Percentiles rank a stretch among this genome's conserved stretches.
phyloP scores from a whole-genome alignment of 2,113 vertebrate genomes.

The Herpetotheres cachinnans region DNA sequence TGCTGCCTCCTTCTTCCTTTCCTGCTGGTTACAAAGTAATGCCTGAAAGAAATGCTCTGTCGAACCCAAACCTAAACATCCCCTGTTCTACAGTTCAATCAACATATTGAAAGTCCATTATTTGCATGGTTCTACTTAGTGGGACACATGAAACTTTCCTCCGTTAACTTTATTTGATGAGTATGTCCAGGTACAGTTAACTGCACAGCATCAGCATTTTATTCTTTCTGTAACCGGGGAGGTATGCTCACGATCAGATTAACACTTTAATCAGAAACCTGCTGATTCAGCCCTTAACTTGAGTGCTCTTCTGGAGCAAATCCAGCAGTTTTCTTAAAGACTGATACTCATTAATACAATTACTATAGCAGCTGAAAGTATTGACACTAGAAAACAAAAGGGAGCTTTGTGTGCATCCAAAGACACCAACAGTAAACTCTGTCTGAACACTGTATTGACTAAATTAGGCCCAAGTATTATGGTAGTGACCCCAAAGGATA shows the following conservation, averaged over 20 bases:
- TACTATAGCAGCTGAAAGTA: neutral
- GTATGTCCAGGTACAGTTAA: neutral
- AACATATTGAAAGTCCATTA: neutral
- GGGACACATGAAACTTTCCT: neutral
- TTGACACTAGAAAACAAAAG: neutral
- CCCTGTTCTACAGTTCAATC: neutral
- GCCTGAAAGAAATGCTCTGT: neutral
- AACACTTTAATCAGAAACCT: neutral
- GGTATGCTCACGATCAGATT: neutral
- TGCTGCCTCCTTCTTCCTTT: neutral
- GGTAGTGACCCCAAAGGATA: neutral
- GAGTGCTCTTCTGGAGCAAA: neutral
- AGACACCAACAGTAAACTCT: neutral
- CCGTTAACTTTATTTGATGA: neutral
- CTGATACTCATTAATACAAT: slow-evolving; percentile 10
- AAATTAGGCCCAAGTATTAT: neutral
- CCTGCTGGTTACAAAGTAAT: neutral
- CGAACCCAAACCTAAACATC: neutral
- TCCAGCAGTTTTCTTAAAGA: neutral
- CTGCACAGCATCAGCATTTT: neutral
- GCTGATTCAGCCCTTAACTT: neutral
- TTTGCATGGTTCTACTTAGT: neutral
- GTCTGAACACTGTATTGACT: neutral
- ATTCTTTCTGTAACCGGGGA: neutral
- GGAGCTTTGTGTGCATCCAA: neutral